These are phyloP conservation scores for Pangasius sanitwongsei DNA, from an alignment of 2,797 vertebrate genomes.

Conservation along the genomic window DNA sequence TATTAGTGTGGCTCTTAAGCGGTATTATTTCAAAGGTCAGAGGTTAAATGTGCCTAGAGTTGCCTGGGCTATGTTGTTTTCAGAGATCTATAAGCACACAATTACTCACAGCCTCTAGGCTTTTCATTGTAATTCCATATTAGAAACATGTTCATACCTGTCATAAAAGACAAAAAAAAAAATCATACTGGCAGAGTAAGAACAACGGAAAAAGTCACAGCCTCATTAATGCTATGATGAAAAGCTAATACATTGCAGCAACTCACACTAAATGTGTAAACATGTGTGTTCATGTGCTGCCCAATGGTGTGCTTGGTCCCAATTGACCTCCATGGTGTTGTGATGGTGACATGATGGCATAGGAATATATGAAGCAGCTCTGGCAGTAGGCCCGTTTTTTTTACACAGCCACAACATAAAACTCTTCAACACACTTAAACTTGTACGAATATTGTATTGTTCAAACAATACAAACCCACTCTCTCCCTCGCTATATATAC, in stretches of 20 bases:
- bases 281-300: background rate
- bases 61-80: conserved; percentile 1
- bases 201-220: background rate
- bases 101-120: background rate
- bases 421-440: background rate
- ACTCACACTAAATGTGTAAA: conserved; percentile 4
- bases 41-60: conserved; percentile 36
- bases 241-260: conserved; percentile 2
- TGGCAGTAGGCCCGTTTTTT: conserved; percentile 28
- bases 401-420: background rate
- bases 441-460: background rate
- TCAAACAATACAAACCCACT: no score
- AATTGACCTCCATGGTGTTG: conserved; percentile 28
- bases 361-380: background rate
- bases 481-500: no score
- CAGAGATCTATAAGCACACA: conserved; percentile 15
- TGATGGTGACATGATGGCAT: background rate
- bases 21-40: conserved; percentile 41
- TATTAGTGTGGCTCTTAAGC: conserved; percentile 24
- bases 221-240: background rate
- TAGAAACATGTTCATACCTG: background rate
- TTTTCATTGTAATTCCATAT: conserved; percentile 13
- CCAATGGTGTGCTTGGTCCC: conserved; percentile 23
- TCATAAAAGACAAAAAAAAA: background rate
- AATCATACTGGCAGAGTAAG: background rate